phyloP scores from a whole-genome alignment of 2,113 vertebrate species.

The Phasianus colchicus region DNA sequence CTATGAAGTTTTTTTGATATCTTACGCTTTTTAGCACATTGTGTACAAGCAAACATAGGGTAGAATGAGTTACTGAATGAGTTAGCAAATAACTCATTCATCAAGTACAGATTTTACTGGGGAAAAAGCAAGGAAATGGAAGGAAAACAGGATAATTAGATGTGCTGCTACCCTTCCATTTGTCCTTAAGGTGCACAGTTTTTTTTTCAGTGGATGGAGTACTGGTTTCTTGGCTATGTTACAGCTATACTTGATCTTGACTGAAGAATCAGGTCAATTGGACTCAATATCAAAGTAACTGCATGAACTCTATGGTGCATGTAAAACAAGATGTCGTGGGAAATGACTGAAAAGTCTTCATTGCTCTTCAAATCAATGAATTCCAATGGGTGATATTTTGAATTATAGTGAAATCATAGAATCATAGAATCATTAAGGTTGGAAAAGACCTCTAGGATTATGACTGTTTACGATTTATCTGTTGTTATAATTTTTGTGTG shows the following conservation, averaged over 20 bases:
- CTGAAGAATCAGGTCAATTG: neutral
- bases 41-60: neutral
- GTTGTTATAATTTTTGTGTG: neutral
- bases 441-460: no score
- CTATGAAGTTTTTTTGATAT: neutral
- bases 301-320: neutral
- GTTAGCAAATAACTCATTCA: neutral
- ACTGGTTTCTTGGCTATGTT: accelerated
- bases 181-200: neutral
- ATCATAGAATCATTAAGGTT: no score
- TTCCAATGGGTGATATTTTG: neutral
- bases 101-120: neutral
- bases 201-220: accelerated
- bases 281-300: neutral
- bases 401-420: neutral
- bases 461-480: neutral
- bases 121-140: neutral
- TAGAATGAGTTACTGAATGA: neutral
- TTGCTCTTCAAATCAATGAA: neutral
- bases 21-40: neutral
- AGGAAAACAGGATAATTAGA: neutral
- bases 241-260: neutral
- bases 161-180: neutral
- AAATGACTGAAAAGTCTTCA: neutral
- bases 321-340: neutral